A percentile compares a stretch with the other conserved stretches of the same genome.
phyloP scores from a whole-genome alignment of 1,140 invertebrate species.

The Neelides sp. region DNA sequence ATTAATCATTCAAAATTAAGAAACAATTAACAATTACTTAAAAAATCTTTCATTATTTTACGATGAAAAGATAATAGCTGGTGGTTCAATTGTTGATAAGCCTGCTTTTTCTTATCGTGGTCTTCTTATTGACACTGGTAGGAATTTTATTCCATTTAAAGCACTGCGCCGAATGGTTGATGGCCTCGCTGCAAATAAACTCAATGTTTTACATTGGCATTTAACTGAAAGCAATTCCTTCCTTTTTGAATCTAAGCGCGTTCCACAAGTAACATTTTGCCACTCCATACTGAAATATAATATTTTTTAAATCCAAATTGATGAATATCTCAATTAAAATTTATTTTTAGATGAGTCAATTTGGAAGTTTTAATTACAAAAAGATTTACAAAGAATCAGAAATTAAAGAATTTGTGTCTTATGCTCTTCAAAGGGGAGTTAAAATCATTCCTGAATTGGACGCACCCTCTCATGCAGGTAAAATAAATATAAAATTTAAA shows the following conservation, averaged over 20 bases:
- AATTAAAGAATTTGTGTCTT: conserved; percentile 35
- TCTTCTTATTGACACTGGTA: conserved; percentile 58
- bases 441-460: conserved; percentile 69
- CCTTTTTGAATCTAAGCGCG: conserved; percentile 52
- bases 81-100: conserved; percentile 15
- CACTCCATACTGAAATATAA: not conserved
- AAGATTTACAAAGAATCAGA: conserved; percentile 32
- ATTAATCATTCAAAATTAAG: not conserved
- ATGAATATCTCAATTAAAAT: not conserved
- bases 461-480: conserved; percentile 68
- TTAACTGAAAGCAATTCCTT: conserved; percentile 71
- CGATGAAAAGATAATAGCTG: conserved; percentile 18
- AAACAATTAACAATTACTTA: not conserved
- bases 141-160: conserved; percentile 57
- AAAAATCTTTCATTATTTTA: not conserved
- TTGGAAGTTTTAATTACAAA: conserved; percentile 33
- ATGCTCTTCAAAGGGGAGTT: conserved; percentile 57
- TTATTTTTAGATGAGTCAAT: conserved; percentile 32
- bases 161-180: conserved; percentile 58
- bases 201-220: conserved; percentile 79
- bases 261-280: conserved; percentile 48
- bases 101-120: conserved; percentile 37
- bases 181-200: conserved; percentile 61
- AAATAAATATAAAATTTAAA: conserved; percentile 12
- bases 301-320: not conserved